Conservation (phyloP, 2,797 vertebrate species). For the Hippoglossus hippoglossus region DNA sequence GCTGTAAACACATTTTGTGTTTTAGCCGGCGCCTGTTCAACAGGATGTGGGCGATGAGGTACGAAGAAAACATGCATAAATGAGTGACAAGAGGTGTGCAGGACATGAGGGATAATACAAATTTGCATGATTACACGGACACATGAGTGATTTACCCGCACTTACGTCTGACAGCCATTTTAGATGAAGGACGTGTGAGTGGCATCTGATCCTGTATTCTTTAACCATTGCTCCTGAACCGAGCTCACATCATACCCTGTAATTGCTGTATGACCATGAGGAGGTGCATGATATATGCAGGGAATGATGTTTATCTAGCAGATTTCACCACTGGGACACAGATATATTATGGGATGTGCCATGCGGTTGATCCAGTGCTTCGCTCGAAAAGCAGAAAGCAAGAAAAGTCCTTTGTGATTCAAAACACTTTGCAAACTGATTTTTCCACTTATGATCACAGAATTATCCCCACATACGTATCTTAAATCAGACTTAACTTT, state of each 20-base stretch:
- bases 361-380: constrained; percentile 17
- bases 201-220: constrained; percentile 68
- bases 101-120: constrained; percentile 74
- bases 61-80: constrained; percentile 75
- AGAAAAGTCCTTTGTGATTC: constrained; percentile 30
- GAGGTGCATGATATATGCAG: constrained; percentile 37
- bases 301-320: constrained; percentile 61
- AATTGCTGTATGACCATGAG: constrained; percentile 62
- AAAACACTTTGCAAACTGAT: constrained; percentile 16
- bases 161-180: constrained; percentile 78
- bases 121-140: constrained; percentile 85
- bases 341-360: constrained; percentile 37
- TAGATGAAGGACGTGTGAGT: constrained; percentile 71
- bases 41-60: constrained; percentile 64
- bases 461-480: neutral
- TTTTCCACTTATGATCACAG: neutral
- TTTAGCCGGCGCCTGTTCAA: constrained; percentile 44
- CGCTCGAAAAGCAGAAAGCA: neutral
- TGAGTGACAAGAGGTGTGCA: constrained; percentile 67
- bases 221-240: constrained; percentile 51
- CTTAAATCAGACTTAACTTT: neutral
- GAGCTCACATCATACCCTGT: constrained; percentile 41
- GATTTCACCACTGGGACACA: constrained; percentile 49
- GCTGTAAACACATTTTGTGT: constrained; percentile 30
- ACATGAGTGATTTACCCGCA: constrained; percentile 83